Evolutionary conservation across 64 coral and sea anemone species (phyloP).

Genomic region (Acropora tenuis): DNA sequence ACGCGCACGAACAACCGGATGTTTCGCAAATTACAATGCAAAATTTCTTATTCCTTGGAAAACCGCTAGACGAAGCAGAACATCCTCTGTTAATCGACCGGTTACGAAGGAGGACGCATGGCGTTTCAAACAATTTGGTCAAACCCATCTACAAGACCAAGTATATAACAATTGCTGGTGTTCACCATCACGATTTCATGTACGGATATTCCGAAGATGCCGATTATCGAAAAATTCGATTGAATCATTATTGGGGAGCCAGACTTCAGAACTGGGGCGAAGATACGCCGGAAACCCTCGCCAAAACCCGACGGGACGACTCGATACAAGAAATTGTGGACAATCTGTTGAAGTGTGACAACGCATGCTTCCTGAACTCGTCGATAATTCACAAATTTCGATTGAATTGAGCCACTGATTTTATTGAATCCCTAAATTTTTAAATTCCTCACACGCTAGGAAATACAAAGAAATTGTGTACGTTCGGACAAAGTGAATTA

Average conservation of each 20-base stretch:
- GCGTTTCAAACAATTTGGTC: constrained; percentile 65
- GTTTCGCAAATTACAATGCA: constrained; percentile 76
- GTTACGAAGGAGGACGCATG: constrained; percentile 60
- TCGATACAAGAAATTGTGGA: constrained; percentile 26
- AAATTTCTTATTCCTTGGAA: constrained; percentile 86
- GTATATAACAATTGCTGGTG: constrained; percentile 11
- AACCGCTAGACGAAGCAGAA: constrained; percentile 58
- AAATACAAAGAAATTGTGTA: neutral
- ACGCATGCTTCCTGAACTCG: neutral
- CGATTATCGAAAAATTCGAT: neutral
- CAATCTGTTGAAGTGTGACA: neutral
- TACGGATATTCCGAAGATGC: constrained; percentile 21
- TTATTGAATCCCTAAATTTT: neutral
- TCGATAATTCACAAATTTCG: constrained; percentile 39
- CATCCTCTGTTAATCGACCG: constrained; percentile 70
- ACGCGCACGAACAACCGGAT: constrained; percentile 8
- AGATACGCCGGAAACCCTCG: constrained; percentile 67
- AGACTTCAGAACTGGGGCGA: constrained; percentile 81
- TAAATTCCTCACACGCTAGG: neutral
- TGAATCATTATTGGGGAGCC: constrained; percentile 88
- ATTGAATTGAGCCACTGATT: constrained; percentile 5
- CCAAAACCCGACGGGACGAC: constrained; percentile 54
- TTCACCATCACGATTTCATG: constrained; percentile 69
- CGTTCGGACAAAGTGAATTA: too few species aligned
- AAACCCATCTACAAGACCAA: constrained; percentile 81